These are phyloP conservation scores for Onychomys arenicola DNA, from an alignment of 2,797 vertebrate genomes.

Conservation along the genomic window DNA sequence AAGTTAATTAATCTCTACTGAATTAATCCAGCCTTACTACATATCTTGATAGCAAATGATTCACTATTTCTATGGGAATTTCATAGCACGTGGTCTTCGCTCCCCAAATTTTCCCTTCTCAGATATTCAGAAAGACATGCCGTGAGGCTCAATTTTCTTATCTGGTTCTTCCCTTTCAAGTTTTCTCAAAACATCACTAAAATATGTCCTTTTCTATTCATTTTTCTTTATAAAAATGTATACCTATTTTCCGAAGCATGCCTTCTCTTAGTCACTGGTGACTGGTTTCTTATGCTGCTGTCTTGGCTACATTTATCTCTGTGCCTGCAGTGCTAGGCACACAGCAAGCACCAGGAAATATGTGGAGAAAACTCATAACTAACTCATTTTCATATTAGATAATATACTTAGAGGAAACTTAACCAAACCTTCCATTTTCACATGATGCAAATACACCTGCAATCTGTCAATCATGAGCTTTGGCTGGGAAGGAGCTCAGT, in stretches of 20 bases:
- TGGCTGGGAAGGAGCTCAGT: background rate
- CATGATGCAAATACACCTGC: background rate
- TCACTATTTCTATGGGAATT: slow-evolving; percentile 33
- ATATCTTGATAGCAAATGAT: slow-evolving; percentile 34
- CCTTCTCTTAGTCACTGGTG: slow-evolving; percentile 22
- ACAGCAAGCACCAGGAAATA: background rate
- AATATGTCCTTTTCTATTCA: slow-evolving; percentile 17
- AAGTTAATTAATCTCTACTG: slow-evolving; percentile 61
- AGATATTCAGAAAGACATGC: slow-evolving; percentile 4
- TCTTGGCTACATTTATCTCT: slow-evolving; percentile 14
- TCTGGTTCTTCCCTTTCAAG: background rate
- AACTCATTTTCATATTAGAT: slow-evolving; percentile 1
- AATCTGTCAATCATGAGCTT: background rate
- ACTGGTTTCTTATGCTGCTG: slow-evolving; percentile 14
- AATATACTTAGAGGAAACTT: background rate
- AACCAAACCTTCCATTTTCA: slow-evolving; percentile 25
- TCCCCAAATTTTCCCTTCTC: slow-evolving; percentile 26
- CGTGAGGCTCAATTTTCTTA: slow-evolving; percentile 28
- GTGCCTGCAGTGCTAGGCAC: background rate
- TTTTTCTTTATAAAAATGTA: slow-evolving; percentile 58
- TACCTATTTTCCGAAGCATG: background rate
- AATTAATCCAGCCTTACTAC: slow-evolving; percentile 16
- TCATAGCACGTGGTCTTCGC: background rate
- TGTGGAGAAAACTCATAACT: slow-evolving; percentile 20
- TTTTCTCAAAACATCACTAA: slow-evolving; percentile 53